Evolutionary conservation across 2,113 vertebrate species (phyloP).

Genomic region (Malaclemys terrapin): DNA sequence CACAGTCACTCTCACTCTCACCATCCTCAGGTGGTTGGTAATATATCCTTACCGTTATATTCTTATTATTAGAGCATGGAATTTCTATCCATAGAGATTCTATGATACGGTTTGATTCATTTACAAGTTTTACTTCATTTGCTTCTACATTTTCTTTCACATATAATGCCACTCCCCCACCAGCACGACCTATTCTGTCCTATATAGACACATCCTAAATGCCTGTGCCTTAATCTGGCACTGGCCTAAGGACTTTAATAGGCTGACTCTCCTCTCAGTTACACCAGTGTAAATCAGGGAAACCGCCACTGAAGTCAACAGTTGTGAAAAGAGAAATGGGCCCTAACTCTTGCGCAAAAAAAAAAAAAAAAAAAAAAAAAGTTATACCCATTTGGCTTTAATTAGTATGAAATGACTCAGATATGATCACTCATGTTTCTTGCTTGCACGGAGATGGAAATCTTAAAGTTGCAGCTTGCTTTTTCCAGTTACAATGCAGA

Average conservation of each 20-base stretch:
- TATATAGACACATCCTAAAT: not conserved
- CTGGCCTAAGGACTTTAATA: not conserved
- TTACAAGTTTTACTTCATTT: too few relatives aligned
- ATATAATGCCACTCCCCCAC: too few relatives aligned
- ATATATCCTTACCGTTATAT: too few relatives aligned
- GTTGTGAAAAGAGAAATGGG: slow-evolving; percentile 11
- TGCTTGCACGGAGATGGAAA: slow-evolving; percentile 25
- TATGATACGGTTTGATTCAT: too few relatives aligned
- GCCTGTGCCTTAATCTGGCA: not conserved
- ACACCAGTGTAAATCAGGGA: not conserved
- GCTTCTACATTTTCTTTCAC: too few relatives aligned
- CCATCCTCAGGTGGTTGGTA: too few relatives aligned
- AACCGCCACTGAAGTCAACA: not conserved
- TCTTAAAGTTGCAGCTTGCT: not conserved
- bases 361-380: too few relatives aligned
- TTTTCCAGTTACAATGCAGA: slow-evolving; percentile 9
- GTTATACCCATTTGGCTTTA: slow-evolving; percentile 15
- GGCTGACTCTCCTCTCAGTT: not conserved
- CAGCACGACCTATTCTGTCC: too few relatives aligned
- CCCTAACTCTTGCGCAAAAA: not conserved
- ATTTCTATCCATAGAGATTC: too few relatives aligned
- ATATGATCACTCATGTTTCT: not conserved
- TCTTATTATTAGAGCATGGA: too few relatives aligned
- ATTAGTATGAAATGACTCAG: slow-evolving; percentile 32
- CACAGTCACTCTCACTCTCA: too few relatives aligned